A percentile compares a stretch with the other conserved stretches of the same genome.
Evolutionary conservation across 2,797 vertebrate genomes (phyloP).

Genomic region (Miichthys miiuy): DNA sequence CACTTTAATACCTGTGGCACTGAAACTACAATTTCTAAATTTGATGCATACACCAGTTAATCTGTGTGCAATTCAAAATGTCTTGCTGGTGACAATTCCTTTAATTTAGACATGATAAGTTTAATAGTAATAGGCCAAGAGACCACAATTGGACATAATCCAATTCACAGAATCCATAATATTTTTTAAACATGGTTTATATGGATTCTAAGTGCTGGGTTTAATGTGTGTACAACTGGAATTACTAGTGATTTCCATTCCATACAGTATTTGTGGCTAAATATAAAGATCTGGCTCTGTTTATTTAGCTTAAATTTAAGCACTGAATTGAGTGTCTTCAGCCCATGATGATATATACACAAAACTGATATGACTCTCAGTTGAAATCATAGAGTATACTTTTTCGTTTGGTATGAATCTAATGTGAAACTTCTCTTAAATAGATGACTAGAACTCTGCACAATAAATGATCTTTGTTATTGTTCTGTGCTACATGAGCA

Average conservation of each 20-base stretch:
- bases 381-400: neutral
- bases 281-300: neutral
- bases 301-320: slow-evolving; percentile 4
- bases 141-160: neutral
- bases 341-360: neutral
- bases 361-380: neutral
- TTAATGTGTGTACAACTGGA: neutral
- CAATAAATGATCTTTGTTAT: slow-evolving; percentile 31
- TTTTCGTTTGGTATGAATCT: slow-evolving; percentile 16
- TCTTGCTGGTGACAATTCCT: neutral
- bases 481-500: slow-evolving; percentile 31
- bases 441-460: slow-evolving; percentile 3
- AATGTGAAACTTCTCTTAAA: slow-evolving; percentile 19
- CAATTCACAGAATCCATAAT: neutral
- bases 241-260: neutral
- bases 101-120: neutral
- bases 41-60: neutral
- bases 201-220: neutral
- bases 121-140: neutral
- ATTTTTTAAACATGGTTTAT: neutral
- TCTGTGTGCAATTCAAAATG: neutral
- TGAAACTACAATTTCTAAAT: neutral
- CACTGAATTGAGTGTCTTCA: neutral
- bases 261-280: neutral
- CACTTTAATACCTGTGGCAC: neutral